Percentiles rank a stretch among this genome's conserved stretches.
phyloP scores from a whole-genome alignment of 2,113 vertebrate species.

The Eleginops maclovinus region DNA sequence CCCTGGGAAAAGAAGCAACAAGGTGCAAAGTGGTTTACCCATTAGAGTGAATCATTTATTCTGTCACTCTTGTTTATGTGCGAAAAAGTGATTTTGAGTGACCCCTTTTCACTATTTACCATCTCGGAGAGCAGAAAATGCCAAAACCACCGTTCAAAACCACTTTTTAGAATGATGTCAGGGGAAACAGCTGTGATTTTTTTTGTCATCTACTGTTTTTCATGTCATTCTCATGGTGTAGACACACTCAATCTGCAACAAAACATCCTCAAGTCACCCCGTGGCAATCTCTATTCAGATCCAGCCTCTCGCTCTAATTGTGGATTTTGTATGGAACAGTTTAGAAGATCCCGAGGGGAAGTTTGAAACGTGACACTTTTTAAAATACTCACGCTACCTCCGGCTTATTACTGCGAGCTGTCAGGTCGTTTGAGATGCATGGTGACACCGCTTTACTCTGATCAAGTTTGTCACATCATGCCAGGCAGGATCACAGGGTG shows the following conservation, averaged over 20 bases:
- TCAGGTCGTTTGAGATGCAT: conserved; percentile 42
- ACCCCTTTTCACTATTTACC: conserved; percentile 8
- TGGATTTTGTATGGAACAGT: conserved; percentile 12
- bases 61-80: conserved; percentile 55
- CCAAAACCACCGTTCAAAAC: conserved; percentile 4
- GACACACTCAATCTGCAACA: background rate
- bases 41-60: conserved; percentile 63
- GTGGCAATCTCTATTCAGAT: conserved; percentile 13
- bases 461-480: conserved; percentile 70
- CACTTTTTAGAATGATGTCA: background rate
- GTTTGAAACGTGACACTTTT: conserved; percentile 45
- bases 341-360: conserved; percentile 17
- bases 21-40: conserved; percentile 80
- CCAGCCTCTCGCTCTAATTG: background rate
- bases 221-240: too few species aligned
- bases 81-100: conserved; percentile 56
- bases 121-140: conserved; percentile 9
- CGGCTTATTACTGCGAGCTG: conserved; percentile 52
- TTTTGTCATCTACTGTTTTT: background rate
- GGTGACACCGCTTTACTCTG: conserved; percentile 48
- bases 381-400: conserved; percentile 36
- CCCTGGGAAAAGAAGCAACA: conserved; percentile 65
- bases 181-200: background rate
- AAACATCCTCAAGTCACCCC: conserved; percentile 20
- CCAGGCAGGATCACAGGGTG: conserved; percentile 61